A percentile compares a stretch with the other conserved stretches of the same genome.
Evolutionary conservation across 2,113 vertebrate genomes (phyloP).

Genomic region (Azemiops feae): DNA sequence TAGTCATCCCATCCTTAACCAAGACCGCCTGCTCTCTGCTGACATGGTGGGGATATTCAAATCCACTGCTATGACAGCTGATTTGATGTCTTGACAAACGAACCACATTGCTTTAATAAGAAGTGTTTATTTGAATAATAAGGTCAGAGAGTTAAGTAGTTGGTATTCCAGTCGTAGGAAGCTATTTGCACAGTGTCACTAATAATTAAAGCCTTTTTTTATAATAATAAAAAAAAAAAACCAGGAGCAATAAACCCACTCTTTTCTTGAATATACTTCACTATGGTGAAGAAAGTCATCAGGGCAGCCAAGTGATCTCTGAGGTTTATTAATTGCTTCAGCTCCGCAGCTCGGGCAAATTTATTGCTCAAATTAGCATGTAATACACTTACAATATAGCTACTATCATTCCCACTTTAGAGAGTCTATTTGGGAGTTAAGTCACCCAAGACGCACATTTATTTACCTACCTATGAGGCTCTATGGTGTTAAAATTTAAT

Average conservation of each 20-base stretch:
- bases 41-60: constrained; percentile 43
- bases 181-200: constrained; percentile 84
- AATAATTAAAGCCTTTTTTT: constrained; percentile 80
- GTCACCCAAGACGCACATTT: constrained; percentile 46
- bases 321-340: constrained; percentile 84
- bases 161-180: constrained; percentile 78
- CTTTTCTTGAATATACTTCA: constrained; percentile 80
- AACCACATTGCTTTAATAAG: constrained; percentile 62
- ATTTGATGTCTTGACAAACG: constrained; percentile 52
- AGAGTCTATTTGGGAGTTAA: constrained; percentile 58
- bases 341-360: constrained; percentile 79
- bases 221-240: background rate
- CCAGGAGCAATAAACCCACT: constrained; percentile 53
- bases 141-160: constrained; percentile 82
- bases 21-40: constrained; percentile 39
- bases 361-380: constrained; percentile 85
- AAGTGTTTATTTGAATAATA: constrained; percentile 79
- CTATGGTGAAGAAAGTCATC: constrained; percentile 81
- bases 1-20: fast-evolving
- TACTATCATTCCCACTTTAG: constrained; percentile 63
- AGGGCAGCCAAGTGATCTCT: constrained; percentile 75
- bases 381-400: constrained; percentile 81
- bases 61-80: constrained; percentile 55
- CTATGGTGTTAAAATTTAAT: background rate
- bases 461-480: background rate